Evolutionary conservation across 1,140 invertebrate species (phyloP).

Genomic region (Zaprionus inermis): DNA sequence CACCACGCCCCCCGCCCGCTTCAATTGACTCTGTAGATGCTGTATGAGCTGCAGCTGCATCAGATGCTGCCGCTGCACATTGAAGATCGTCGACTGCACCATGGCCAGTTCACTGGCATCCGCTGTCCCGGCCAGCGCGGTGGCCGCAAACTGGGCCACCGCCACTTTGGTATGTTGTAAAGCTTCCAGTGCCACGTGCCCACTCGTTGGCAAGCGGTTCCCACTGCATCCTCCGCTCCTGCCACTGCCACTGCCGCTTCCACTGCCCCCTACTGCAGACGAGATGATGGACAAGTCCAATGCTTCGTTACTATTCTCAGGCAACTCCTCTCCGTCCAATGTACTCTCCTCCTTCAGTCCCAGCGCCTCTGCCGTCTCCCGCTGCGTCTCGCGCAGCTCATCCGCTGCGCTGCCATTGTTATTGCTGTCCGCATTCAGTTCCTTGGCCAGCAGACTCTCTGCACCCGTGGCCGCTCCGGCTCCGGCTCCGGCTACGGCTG

Average conservation of each 20-base stretch:
- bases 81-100: conserved; percentile 94
- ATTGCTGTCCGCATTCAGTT: conserved; percentile 76
- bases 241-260: too few species aligned
- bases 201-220: conserved; percentile 56
- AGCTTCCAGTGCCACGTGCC: conserved; percentile 90
- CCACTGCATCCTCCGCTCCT: background rate
- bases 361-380: conserved; percentile 20
- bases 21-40: conserved; percentile 94
- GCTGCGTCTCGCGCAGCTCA: conserved; percentile 22
- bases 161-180: conserved; percentile 92
- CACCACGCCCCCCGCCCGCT: conserved; percentile 58
- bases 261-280: background rate
- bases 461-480: conserved; percentile 25
- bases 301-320: conserved; percentile 72
- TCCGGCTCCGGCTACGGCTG: conserved; percentile 5
- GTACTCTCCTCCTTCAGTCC: conserved; percentile 26
- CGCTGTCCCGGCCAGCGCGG: conserved; percentile 88
- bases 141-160: conserved; percentile 95
- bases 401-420: conserved; percentile 61
- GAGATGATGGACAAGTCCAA: conserved; percentile 78
- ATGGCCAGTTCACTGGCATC: conserved; percentile 92
- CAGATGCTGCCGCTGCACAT: conserved; percentile 96
- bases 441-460: conserved; percentile 49
- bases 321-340: conserved; percentile 16
- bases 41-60: conserved; percentile 96